phyloP scores from a whole-genome alignment of 1,140 invertebrate species.

The Apis mellifera region DNA sequence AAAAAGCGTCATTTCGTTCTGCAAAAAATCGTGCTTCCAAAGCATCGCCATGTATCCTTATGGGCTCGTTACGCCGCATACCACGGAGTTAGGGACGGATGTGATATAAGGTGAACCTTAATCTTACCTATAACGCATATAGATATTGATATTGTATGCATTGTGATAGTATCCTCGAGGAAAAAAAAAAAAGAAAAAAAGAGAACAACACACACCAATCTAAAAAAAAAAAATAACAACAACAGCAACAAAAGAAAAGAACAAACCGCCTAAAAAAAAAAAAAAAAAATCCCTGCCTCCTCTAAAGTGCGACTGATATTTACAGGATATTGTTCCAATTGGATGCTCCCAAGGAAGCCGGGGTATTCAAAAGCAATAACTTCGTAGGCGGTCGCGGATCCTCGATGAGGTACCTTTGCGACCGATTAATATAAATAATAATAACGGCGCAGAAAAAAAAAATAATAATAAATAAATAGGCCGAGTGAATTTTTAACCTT shows the following conservation, averaged over 20 bases:
- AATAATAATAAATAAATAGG: conserved; percentile 19
- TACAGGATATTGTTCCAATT: conserved; percentile 81
- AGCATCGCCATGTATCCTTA: not conserved
- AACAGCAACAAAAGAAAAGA: not conserved
- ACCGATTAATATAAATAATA: conserved; percentile 60
- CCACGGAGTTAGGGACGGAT: conserved; percentile 67
- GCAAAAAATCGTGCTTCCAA: conserved; percentile 26
- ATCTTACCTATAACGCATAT: conserved; percentile 62
- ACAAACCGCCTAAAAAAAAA: conserved; percentile 24
- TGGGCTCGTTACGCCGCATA: not conserved
- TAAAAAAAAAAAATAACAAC: conserved; percentile 3
- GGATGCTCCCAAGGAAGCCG: conserved; percentile 80
- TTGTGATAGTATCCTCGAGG: conserved; percentile 70
- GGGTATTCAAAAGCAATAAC: conserved; percentile 81
- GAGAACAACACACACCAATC: conserved; percentile 8
- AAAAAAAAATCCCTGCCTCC: conserved; percentile 37
- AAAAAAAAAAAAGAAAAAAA: not conserved
- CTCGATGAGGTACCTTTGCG: conserved; percentile 45
- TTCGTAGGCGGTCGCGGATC: conserved; percentile 69
- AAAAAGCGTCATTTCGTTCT: not conserved
- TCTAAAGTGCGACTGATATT: conserved; percentile 78
- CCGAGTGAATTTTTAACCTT: conserved; percentile 53
- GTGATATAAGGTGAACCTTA: conserved; percentile 75
- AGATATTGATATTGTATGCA: conserved; percentile 70
- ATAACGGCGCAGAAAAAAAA: conserved; percentile 16